A percentile compares a stretch with the other conserved stretches of the same genome.
These are phyloP conservation scores for Sinocyclocheilus rhinocerous DNA, from an alignment of 2,113 vertebrate species.

Conservation along the genomic window DNA sequence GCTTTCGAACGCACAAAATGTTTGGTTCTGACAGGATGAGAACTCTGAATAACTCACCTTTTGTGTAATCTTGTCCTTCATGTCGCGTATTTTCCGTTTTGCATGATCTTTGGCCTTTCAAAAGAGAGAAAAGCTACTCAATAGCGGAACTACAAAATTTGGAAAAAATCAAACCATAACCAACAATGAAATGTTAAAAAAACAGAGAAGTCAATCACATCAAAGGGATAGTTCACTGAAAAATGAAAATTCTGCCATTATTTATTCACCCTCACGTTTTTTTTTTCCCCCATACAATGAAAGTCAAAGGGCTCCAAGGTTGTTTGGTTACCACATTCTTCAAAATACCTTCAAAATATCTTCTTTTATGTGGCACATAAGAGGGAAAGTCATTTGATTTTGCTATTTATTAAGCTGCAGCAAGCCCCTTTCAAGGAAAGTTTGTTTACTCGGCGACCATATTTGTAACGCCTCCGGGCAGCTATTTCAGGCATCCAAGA, in stretches of 20 bases:
- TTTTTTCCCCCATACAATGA: background rate
- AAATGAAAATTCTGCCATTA: background rate
- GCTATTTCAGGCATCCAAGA: no score
- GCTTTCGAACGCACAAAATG: background rate
- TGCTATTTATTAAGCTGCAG: background rate
- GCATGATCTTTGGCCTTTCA: constrained; percentile 91
- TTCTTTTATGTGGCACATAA: background rate
- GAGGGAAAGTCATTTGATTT: background rate
- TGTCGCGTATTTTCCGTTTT: constrained; percentile 90
- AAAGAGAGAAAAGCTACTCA: constrained; percentile 20
- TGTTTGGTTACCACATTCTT: background rate
- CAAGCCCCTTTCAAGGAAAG: no score
- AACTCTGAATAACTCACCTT: constrained; percentile 77
- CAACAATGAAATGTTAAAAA: background rate
- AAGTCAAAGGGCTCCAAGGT: background rate
- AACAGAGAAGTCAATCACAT: background rate
- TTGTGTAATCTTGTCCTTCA: constrained; percentile 90
- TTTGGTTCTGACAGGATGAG: background rate
- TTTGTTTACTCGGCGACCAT: no score
- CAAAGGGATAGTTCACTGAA: background rate
- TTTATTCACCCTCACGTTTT: background rate
- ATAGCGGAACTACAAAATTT: background rate
- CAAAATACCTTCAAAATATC: background rate
- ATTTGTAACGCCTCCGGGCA: no score
- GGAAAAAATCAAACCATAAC: background rate